A percentile compares a stretch with the other conserved stretches of the same genome.
Evolutionary conservation across 2,113 vertebrate species (phyloP).

Genomic region (Rhizomys pruinosus): DNA sequence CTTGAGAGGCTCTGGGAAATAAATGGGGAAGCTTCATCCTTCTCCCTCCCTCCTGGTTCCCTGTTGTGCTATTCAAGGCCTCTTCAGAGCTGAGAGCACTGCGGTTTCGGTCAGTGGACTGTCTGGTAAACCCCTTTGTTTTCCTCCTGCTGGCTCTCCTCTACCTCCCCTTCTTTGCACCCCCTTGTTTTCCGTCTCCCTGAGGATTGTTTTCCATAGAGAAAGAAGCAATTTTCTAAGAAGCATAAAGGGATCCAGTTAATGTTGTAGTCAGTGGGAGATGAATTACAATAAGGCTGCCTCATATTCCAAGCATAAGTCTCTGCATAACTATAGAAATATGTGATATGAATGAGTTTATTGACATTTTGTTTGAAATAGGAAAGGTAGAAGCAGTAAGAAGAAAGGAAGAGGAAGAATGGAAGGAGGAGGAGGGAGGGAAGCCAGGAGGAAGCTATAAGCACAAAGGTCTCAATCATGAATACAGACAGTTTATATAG

Average conservation of each 20-base stretch:
- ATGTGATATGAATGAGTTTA: neutral
- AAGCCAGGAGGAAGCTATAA: neutral
- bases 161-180: neutral
- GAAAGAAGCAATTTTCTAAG: conserved; percentile 55
- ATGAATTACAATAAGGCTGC: neutral
- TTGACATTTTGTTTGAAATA: conserved; percentile 47
- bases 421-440: neutral
- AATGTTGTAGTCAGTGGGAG: conserved; percentile 9
- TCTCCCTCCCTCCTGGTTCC: neutral
- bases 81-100: conserved; percentile 24
- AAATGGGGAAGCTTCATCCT: conserved; percentile 5
- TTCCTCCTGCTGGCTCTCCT: neutral
- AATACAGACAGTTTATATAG: too few relatives aligned
- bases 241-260: conserved; percentile 48
- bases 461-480: too few relatives aligned
- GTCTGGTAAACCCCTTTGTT: conserved; percentile 46
- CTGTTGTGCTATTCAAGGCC: conserved; percentile 45
- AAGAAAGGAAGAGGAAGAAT: neutral
- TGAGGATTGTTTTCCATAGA: conserved; percentile 51
- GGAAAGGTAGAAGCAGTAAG: neutral
- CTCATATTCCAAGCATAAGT: neutral
- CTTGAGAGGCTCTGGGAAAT: conserved; percentile 52
- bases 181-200: neutral
- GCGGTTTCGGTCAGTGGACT: neutral
- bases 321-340: neutral